Evolutionary conservation across 1,140 invertebrate genomes (phyloP), one percentile per base, ranked within the genome.

Genomic region (Gonatopus flavifemur): DNA sequence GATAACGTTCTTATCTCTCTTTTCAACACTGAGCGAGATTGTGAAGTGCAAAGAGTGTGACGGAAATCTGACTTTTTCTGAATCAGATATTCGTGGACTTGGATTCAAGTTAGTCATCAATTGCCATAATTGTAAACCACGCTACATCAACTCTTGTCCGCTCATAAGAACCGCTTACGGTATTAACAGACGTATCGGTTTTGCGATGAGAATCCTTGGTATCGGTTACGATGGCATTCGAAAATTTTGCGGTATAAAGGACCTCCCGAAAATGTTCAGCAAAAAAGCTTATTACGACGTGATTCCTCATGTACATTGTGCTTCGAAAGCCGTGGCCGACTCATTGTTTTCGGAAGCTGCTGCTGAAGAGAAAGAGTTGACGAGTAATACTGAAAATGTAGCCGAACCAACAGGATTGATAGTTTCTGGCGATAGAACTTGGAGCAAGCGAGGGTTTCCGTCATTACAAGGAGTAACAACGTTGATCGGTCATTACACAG

Each of bases 161-260:
- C 32, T 25, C 10, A 43, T 46, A 46, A 1, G 35, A 1, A 7
- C 45, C 21, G 21, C 50, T 19, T 52, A 46, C 20, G 40, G 46
- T 31, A 52, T 52, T 20, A 52, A 52, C 13, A 38, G 42, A 38
- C 5, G 50, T 7, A 22, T 52, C 21, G 22, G 32, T 20, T 46
- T 52, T 32, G 28, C 25, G 2, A 52, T 52, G 42, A 35, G 50
- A 39, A 2, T 52, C 15, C 18, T 52, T 22, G 50, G 50, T 4
- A 13, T 52, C 2, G 50, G 42, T 1, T 12, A 10, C 3, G 10
- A 25, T 20, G 50, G 42, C n/a, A 25, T 24, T 12, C 12, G 1
- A 5, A 52, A 46, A 40, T 54, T 54, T 28, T 54, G 52, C 21
- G 46, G 25, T 0, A 12, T 54, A 1, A 49, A 50, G 48, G 19